Conservation (phyloP, 2,113 vertebrate species). For the Sander vitreus region DNA sequence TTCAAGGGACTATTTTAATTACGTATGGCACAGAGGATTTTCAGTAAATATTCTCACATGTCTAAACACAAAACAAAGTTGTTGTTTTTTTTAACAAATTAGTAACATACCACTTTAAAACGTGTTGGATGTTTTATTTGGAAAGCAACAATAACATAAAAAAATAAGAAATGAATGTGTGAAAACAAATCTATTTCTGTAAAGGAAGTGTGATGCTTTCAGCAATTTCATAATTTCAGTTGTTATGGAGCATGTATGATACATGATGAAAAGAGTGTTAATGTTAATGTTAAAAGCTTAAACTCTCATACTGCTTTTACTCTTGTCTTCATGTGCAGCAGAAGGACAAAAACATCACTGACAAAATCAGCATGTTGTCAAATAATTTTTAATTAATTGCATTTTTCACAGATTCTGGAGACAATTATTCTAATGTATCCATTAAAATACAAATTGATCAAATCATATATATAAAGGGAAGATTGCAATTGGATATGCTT, state of each 20-base stretch:
- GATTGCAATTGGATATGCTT: conserved; percentile 10
- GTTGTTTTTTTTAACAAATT: not conserved
- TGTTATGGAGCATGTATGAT: not conserved
- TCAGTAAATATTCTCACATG: not conserved
- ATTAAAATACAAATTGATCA: conserved; percentile 23
- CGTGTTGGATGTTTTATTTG: conserved; percentile 15
- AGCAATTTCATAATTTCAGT: not conserved
- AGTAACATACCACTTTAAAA: not conserved
- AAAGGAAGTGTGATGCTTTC: not conserved
- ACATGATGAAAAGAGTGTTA: not conserved
- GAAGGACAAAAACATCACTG: conserved; percentile 21
- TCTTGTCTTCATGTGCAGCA: not conserved
- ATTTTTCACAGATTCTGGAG: conserved; percentile 28
- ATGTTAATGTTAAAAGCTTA: not conserved
- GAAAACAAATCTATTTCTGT: not conserved
- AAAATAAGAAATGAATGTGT: not conserved
- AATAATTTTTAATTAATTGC: conserved; percentile 52
- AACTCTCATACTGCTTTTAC: not conserved
- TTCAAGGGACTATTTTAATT: conserved; percentile 10
- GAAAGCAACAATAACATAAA: not conserved
- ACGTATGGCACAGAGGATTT: not conserved
- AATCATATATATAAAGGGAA: conserved; percentile 17
- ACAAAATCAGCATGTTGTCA: conserved; percentile 25
- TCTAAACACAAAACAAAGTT: conserved; percentile 18
- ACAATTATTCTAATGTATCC: conserved; percentile 20